Conservation (phyloP, 2,888 invertebrate genomes). For the Octodonta nipae region DNA sequence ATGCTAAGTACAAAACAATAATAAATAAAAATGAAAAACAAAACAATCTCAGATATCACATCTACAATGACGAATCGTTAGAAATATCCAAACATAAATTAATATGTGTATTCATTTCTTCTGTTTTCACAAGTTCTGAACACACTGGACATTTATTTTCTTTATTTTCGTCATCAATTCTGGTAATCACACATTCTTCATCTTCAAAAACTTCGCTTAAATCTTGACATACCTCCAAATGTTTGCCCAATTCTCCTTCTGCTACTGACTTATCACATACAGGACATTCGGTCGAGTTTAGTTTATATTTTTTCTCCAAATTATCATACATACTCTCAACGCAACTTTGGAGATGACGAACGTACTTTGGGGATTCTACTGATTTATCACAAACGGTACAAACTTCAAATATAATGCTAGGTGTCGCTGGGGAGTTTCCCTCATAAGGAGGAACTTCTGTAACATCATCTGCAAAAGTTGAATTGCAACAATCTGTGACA, state of each 20-base stretch:
- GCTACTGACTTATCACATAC: conserved; percentile 31
- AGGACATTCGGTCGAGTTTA: conserved; percentile 30
- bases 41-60: too few relatives aligned
- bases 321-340: too few relatives aligned
- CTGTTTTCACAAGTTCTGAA: conserved; percentile 38
- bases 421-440: too few relatives aligned
- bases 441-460: too few relatives aligned
- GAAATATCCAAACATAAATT: conserved; percentile 33
- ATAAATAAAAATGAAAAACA: too few relatives aligned
- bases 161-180: conserved; percentile 21
- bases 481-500: conserved; percentile 40
- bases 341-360: too few relatives aligned
- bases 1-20: too few relatives aligned
- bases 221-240: conserved; percentile 34
- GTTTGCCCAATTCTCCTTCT: conserved; percentile 29
- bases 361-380: too few relatives aligned
- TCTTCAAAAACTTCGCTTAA: conserved; percentile 33
- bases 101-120: conserved; percentile 47
- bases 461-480: conserved; percentile 37
- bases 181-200: conserved; percentile 19
- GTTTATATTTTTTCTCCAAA: background rate
- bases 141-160: conserved; percentile 48
- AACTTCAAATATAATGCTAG: too few relatives aligned
- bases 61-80: conserved; percentile 12
- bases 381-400: too few relatives aligned